phyloP scores from a whole-genome alignment of 2,888 invertebrate species.

The Trachelus iudaicus region DNA sequence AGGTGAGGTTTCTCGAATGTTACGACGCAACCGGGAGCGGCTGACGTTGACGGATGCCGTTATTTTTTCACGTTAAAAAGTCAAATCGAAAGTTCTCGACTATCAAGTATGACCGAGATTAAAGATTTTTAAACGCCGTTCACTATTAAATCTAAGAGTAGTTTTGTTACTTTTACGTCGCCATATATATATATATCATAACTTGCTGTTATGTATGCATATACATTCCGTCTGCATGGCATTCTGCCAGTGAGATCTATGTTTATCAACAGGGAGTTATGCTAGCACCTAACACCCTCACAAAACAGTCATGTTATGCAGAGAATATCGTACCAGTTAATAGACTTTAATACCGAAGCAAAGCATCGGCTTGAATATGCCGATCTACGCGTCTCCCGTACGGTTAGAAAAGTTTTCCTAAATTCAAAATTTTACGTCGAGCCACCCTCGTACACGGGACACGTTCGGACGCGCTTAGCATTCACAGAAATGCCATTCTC shows the following conservation, averaged over 20 bases:
- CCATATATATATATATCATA: background rate
- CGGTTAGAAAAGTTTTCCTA: background rate
- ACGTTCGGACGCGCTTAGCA: background rate
- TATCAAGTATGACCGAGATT: background rate
- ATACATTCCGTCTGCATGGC: slow-evolving; percentile 29
- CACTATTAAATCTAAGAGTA: background rate
- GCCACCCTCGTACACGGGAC: background rate
- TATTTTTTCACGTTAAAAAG: background rate
- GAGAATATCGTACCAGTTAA: background rate
- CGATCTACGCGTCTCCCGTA: background rate
- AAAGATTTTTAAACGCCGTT: background rate
- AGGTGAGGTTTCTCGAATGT: background rate
- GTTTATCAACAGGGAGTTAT: slow-evolving; percentile 44
- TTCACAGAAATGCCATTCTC: background rate
- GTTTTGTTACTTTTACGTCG: background rate
- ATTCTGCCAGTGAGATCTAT: slow-evolving; percentile 36
- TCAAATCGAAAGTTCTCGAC: background rate
- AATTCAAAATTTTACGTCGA: background rate
- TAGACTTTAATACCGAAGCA: background rate
- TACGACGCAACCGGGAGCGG: background rate
- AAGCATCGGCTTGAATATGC: background rate
- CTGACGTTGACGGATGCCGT: background rate
- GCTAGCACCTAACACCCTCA: slow-evolving; percentile 12
- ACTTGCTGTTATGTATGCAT: background rate
- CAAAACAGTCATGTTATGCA: background rate